phyloP scores from a whole-genome alignment of 2,797 vertebrate genomes.

The Psittacula derbiana region DNA sequence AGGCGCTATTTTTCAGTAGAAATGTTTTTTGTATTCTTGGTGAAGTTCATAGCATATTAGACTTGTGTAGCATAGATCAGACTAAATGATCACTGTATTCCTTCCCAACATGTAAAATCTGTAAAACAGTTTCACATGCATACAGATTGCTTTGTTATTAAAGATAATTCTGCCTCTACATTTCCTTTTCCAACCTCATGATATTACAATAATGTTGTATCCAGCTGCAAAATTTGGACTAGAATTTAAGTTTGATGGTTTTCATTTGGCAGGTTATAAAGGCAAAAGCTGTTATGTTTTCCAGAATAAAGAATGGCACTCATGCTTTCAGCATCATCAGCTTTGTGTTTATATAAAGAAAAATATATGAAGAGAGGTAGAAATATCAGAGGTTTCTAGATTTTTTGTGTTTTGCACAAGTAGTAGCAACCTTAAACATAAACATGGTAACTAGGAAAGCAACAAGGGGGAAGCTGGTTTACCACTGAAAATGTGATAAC shows the following conservation, averaged over 20 bases:
- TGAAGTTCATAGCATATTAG: neutral
- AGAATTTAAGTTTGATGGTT: neutral
- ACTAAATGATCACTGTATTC: neutral
- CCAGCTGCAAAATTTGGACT: slow-evolving; percentile 23
- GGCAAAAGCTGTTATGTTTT: neutral
- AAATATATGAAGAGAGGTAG: neutral
- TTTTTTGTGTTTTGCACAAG: neutral
- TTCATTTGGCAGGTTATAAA: slow-evolving; percentile 14
- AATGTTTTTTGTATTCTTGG: neutral
- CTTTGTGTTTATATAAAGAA: neutral
- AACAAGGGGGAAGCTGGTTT: neutral
- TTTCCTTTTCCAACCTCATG: neutral
- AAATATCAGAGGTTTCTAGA: neutral
- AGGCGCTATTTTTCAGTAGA: neutral
- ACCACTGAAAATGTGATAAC: neutral
- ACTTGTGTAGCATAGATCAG: neutral
- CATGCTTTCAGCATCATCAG: neutral
- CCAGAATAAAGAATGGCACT: neutral
- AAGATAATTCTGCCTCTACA: neutral
- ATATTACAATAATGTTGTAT: neutral
- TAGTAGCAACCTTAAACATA: neutral
- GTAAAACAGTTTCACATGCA: neutral
- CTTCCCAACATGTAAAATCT: neutral
- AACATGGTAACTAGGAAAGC: neutral
- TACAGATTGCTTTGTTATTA: neutral